Conservation (phyloP, 2,797 vertebrate genomes). For the Odontamblyopus rebecca region DNA sequence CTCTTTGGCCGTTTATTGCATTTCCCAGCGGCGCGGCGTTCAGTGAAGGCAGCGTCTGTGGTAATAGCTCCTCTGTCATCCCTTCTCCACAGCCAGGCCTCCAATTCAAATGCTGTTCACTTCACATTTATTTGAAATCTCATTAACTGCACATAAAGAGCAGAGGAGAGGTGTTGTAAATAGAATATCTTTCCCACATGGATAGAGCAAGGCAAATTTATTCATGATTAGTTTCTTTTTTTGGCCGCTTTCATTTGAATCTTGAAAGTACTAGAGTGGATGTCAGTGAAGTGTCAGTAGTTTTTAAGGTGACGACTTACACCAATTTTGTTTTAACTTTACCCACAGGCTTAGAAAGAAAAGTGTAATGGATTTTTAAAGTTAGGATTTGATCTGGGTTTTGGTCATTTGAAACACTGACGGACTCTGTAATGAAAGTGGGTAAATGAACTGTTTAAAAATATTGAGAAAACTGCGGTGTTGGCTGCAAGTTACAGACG, state of each 20-base stretch:
- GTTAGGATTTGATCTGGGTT: slow-evolving; percentile 11
- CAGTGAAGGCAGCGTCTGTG: slow-evolving; percentile 41
- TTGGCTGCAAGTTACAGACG: no score
- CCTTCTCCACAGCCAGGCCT: slow-evolving; percentile 55
- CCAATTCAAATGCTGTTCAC: slow-evolving; percentile 76
- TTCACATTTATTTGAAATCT: slow-evolving; percentile 79
- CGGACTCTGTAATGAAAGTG: not conserved
- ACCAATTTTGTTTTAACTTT: slow-evolving; percentile 60
- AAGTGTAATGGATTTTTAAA: slow-evolving; percentile 39
- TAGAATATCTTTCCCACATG: slow-evolving; percentile 71
- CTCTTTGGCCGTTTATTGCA: slow-evolving; percentile 50
- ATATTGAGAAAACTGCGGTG: no score
- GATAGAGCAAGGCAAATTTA: slow-evolving; percentile 59
- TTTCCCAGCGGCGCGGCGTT: slow-evolving; percentile 54
- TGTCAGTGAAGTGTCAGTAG: slow-evolving; percentile 62
- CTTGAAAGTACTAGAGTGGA: slow-evolving; percentile 34
- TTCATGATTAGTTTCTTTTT: slow-evolving; percentile 67
- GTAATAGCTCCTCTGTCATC: slow-evolving; percentile 72
- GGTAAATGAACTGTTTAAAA: slow-evolving; percentile 2
- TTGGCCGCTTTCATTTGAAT: slow-evolving; percentile 50
- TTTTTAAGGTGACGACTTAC: slow-evolving; percentile 56
- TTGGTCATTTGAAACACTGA: not conserved
- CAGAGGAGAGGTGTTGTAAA: slow-evolving; percentile 73
- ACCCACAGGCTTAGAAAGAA: slow-evolving; percentile 43
- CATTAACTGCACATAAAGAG: slow-evolving; percentile 74